Conservation (phyloP, 1,140 invertebrate genomes). For the Yoshiicerus persimilis region DNA sequence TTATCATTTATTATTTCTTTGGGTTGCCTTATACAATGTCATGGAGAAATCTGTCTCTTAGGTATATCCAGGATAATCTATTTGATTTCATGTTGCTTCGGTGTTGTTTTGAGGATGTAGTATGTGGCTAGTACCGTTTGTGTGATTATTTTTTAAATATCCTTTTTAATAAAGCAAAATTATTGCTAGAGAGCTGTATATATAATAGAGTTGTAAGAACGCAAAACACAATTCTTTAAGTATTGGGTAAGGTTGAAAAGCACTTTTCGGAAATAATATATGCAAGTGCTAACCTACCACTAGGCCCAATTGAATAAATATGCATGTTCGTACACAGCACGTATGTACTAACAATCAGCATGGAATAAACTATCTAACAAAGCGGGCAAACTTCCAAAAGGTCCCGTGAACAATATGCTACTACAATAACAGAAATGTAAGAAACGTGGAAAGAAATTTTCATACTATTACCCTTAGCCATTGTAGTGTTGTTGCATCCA, state of each 20-base stretch:
- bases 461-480: background rate
- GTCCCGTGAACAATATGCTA: too few relatives aligned
- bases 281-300: background rate
- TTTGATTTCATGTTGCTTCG: too few relatives aligned
- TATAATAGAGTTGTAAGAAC: background rate
- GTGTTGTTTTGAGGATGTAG: background rate
- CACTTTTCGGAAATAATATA: background rate
- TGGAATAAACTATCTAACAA: background rate
- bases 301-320: background rate
- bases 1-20: too few relatives aligned
- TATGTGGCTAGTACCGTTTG: background rate
- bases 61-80: background rate
- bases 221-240: background rate
- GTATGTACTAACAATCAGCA: background rate
- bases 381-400: background rate
- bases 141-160: background rate
- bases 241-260: background rate
- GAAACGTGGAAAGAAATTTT: background rate
- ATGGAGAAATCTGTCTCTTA: too few relatives aligned
- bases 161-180: background rate
- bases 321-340: background rate
- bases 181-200: background rate
- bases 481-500: too few relatives aligned
- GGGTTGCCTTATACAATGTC: too few relatives aligned
- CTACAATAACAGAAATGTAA: background rate